phyloP scores from a whole-genome alignment of 2,888 invertebrate species.

The Amorpha juglandis region DNA sequence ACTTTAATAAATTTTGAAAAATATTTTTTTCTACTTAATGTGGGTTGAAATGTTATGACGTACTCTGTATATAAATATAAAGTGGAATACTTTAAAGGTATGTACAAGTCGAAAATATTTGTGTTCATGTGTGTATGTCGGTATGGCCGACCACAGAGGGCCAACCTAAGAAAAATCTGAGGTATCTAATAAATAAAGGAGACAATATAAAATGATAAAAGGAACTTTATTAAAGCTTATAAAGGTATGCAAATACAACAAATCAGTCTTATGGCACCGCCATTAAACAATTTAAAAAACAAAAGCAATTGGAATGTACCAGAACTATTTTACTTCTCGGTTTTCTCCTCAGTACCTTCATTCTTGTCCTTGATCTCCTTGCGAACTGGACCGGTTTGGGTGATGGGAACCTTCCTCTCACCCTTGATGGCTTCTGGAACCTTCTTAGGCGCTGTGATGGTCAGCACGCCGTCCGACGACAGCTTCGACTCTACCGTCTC shows the following conservation, averaged over 20 bases:
- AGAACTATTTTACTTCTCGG: conserved; percentile 26
- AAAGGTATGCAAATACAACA: conserved; percentile 17
- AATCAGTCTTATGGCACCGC: conserved; percentile 52
- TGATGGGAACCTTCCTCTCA: conserved; percentile 52
- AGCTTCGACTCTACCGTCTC: conserved; percentile 87
- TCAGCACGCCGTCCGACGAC: conserved; percentile 89
- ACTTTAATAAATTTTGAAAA: too few relatives aligned
- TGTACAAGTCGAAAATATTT: too few relatives aligned
- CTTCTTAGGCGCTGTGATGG: conserved; percentile 84
- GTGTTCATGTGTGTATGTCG: too few relatives aligned
- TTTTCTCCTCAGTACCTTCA: conserved; percentile 30
- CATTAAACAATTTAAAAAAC: conserved; percentile 22
- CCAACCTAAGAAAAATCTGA: not conserved
- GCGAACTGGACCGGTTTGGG: conserved; percentile 58
- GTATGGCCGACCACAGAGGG: too few relatives aligned
- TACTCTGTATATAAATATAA: too few relatives aligned
- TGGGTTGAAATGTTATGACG: too few relatives aligned
- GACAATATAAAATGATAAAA: conserved; percentile 1
- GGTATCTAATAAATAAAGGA: not conserved
- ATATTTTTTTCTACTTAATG: too few relatives aligned
- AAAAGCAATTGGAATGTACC: not conserved
- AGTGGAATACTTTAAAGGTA: too few relatives aligned
- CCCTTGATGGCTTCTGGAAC: conserved; percentile 49
- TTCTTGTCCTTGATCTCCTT: conserved; percentile 53
- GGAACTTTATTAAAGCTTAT: conserved; percentile 15